Percentiles rank a stretch among this genome's conserved stretches.
Conservation (phyloP, 2,797 vertebrate genomes). For the Lepus townsendii region DNA sequence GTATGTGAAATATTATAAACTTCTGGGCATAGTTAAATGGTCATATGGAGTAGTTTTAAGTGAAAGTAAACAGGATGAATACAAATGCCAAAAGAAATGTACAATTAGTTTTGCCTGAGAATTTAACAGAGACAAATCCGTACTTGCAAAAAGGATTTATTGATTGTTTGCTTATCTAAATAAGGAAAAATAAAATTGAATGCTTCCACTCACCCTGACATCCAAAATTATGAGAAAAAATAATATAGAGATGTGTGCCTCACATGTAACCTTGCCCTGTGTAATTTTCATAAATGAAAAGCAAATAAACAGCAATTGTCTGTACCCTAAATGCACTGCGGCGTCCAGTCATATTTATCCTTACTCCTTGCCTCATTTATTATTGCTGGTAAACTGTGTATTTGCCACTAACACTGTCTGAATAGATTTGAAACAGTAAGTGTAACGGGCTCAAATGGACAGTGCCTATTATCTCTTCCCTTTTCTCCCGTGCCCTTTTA, state of each 20-base stretch:
- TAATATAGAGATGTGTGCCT: constrained; percentile 36
- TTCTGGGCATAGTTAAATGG: neutral
- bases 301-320: constrained; percentile 80
- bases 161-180: constrained; percentile 50
- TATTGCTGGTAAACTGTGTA: constrained; percentile 64
- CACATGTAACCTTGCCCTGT: constrained; percentile 73
- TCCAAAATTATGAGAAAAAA: constrained; percentile 64
- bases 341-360: constrained; percentile 55
- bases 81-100: neutral
- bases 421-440: constrained; percentile 74
- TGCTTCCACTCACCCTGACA: constrained; percentile 56
- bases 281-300: constrained; percentile 79
- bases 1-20: constrained; percentile 35
- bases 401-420: constrained; percentile 69
- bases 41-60: neutral
- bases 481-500: constrained; percentile 79
- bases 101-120: constrained; percentile 40
- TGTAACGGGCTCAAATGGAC: constrained; percentile 78
- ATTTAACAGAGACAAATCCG: constrained; percentile 57
- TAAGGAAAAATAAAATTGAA: constrained; percentile 58
- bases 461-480: constrained; percentile 83
- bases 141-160: neutral
- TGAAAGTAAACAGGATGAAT: neutral
- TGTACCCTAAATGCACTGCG: constrained; percentile 47
- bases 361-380: constrained; percentile 64